Base-by-base conservation (phyloP, 2,797 vertebrate genomes). In the Catharus ustulatus region DNA sequence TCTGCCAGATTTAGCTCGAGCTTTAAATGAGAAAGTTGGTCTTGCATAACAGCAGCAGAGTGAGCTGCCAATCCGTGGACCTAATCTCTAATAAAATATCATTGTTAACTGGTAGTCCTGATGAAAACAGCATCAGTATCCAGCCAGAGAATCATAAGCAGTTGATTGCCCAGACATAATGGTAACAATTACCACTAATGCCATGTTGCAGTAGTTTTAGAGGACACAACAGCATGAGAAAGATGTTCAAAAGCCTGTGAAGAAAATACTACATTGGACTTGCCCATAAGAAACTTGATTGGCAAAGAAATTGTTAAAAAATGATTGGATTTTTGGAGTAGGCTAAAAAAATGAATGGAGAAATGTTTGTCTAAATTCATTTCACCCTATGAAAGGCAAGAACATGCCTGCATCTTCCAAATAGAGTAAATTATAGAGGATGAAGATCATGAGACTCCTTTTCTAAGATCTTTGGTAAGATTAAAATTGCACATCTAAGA, bases 1-100 rank as follows among this genome's bases (percentile, higher is more conserved):
- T 81, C 66, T 92, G 72, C 52, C 72, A 81, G 51, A 45, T 93
- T 89, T 96, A 94, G 75, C 49, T 78, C 57, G 1, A 86, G 51
- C 42, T 89, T 89, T 96, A 94, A 95, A 94, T 92, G 90, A 76
- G 91, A 81, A 94, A 87, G 88, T 84, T 90, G 84, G 69, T 94
- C 90, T 97, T 94, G 89, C 77, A 55, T 94, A 96, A 92, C 79
- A 87, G 58, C 45, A 76, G 55, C 66, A 76, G 58, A 67, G 42
- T 73, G 62, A 69, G 48, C 68, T 94, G 94, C 82, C 93, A 96
- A 51, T 84, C 55, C 76, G 72, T 75, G 82, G 86, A 89, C 40
- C 23, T 90, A 16, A 62, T 43, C 62, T 59, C 63, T 95, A 91
- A 87, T 87, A 93, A 94, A 94, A 79, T 87, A 79, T 54, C 63